Conservation (phyloP, 2,113 vertebrate species). For the Boulengeromyrus knoepffleri region DNA sequence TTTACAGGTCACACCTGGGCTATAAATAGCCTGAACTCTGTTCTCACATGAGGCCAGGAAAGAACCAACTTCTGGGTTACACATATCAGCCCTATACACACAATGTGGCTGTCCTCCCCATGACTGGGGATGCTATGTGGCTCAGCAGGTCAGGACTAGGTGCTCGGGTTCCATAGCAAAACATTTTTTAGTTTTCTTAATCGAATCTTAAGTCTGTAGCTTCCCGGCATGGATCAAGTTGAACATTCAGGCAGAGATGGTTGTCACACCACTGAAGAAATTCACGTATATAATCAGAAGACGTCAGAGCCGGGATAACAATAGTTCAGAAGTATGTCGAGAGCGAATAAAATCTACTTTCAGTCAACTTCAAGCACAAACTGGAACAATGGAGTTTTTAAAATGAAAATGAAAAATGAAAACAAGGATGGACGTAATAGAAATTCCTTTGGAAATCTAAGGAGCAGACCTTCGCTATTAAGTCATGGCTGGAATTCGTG, state of each 20-base stretch:
- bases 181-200: background rate
- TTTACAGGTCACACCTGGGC: background rate
- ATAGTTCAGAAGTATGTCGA: background rate
- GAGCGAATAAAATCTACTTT: background rate
- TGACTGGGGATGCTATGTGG: background rate
- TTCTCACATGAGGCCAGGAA: constrained; percentile 12
- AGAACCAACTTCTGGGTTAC: constrained; percentile 13
- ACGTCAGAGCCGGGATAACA: background rate
- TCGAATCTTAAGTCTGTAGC: background rate
- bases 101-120: constrained; percentile 16
- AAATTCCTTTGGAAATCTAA: background rate
- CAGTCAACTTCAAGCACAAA: background rate
- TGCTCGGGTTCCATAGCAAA: background rate
- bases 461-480: background rate
- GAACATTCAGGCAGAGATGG: background rate
- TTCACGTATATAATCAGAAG: background rate
- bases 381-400: background rate
- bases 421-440: background rate
- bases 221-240: background rate
- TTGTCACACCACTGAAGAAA: background rate
- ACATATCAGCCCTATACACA: constrained; percentile 9
- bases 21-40: constrained; percentile 28
- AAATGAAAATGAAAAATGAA: background rate
- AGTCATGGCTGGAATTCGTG: background rate
- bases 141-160: background rate